Conservation (phyloP, 2,888 invertebrate genomes). For the Sphecodes monilicornis region DNA sequence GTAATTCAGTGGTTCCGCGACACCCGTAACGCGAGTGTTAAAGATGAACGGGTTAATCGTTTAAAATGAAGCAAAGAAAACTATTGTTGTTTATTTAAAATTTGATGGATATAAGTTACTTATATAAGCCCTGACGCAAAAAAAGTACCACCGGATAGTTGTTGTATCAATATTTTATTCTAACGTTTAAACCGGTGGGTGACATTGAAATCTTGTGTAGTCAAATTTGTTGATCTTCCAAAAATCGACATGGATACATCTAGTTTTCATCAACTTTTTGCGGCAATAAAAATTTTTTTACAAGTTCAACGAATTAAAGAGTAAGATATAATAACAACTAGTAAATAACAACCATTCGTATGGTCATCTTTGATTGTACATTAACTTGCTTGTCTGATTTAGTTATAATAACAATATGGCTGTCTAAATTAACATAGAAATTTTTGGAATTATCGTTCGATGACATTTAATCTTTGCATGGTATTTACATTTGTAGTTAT, state of each 20-base stretch:
- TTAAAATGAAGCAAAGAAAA: conserved; percentile 1
- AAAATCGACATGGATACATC: conserved; percentile 77
- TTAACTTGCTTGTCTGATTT: conserved; percentile 26
- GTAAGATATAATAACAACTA: conserved; percentile 74
- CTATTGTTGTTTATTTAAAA: conserved; percentile 3
- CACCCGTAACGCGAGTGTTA: conserved; percentile 16
- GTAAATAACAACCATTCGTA: conserved; percentile 35
- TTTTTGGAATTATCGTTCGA: conserved; percentile 7
- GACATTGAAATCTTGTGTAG: neutral
- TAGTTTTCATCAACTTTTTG: conserved; percentile 77
- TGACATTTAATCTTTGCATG: conserved; percentile 40
- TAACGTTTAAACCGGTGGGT: neutral
- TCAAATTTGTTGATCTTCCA: neutral
- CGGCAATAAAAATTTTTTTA: conserved; percentile 79
- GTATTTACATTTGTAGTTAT: neutral
- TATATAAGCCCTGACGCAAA: conserved; percentile 13
- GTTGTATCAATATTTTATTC: conserved; percentile 6
- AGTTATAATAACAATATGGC: conserved; percentile 19
- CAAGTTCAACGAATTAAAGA: conserved; percentile 81
- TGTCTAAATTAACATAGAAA: conserved; percentile 25
- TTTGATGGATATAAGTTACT: neutral
- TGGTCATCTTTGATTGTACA: conserved; percentile 6
- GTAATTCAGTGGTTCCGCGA: conserved; percentile 21
- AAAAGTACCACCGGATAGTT: neutral
- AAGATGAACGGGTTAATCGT: neutral